Conservation (phyloP, 2,797 vertebrate genomes). For the Echeneis naucrates region DNA sequence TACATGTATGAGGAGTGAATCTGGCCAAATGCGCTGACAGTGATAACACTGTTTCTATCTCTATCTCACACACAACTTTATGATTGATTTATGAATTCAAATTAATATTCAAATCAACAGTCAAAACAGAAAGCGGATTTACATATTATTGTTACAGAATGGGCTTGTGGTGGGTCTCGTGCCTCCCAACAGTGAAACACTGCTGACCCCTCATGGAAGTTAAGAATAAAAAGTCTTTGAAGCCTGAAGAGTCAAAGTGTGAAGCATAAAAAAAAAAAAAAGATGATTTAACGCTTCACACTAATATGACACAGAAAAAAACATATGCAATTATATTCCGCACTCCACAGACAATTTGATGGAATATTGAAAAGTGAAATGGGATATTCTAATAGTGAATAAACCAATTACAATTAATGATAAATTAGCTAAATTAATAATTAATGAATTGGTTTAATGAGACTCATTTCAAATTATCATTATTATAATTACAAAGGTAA, state of each 20-base stretch:
- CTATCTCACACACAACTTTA: background rate
- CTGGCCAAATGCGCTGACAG: conserved; percentile 23
- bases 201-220: conserved; percentile 76
- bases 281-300: background rate
- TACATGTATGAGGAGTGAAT: conserved; percentile 26
- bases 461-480: background rate
- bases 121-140: conserved; percentile 20
- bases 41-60: conserved; percentile 9
- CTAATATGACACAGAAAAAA: background rate
- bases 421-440: background rate
- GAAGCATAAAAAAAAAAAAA: background rate
- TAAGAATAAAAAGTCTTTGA: background rate
- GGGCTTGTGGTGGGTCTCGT: background rate
- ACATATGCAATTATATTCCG: too few relatives aligned
- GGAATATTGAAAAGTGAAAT: too few relatives aligned
- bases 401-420: background rate
- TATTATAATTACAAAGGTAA: too few relatives aligned
- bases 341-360: background rate
- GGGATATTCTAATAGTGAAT: background rate
- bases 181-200: conserved; percentile 41
- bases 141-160: background rate
- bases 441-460: background rate
- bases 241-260: background rate
- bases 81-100: conserved; percentile 38
- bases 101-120: conserved; percentile 34